phyloP scores from a whole-genome alignment of 2,113 vertebrate genomes.

The Salminus brasiliensis region DNA sequence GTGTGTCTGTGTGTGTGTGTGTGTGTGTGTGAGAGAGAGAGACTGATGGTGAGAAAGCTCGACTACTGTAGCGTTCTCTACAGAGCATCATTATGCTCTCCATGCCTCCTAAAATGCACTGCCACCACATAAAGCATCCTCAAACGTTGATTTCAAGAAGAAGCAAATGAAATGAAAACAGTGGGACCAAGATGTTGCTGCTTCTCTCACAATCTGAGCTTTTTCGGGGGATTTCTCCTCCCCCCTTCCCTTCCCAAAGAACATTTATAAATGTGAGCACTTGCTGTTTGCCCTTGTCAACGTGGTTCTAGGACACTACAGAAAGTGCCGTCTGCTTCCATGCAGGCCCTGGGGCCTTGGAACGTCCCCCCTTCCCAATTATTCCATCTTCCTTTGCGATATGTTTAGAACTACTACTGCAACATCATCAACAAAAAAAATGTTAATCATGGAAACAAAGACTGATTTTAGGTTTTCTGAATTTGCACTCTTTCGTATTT shows the following conservation, averaged over 20 bases:
- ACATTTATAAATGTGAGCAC: slow-evolving; percentile 39
- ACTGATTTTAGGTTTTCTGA: background rate
- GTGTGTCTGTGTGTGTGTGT: slow-evolving; percentile 30
- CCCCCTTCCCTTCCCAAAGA: background rate
- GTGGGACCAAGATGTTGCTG: slow-evolving; percentile 21
- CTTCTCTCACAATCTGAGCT: background rate
- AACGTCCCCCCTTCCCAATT: slow-evolving; percentile 23
- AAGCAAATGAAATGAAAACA: background rate
- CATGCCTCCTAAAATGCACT: slow-evolving; percentile 43
- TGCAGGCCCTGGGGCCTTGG: background rate
- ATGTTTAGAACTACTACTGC: slow-evolving; percentile 58
- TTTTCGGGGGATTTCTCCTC: background rate
- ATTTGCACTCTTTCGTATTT: slow-evolving; percentile 46
- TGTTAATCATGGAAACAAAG: background rate
- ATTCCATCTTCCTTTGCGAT: slow-evolving; percentile 11
- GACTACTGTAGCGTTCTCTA: background rate
- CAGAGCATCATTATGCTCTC: background rate
- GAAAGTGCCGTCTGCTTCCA: slow-evolving; percentile 34
- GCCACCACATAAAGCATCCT: slow-evolving; percentile 45
- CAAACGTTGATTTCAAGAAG: slow-evolving; percentile 4
- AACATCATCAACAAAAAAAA: too few relatives aligned
- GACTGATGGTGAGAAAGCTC: slow-evolving; percentile 5
- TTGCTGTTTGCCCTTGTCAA: slow-evolving; percentile 4
- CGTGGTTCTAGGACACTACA: slow-evolving; percentile 39
- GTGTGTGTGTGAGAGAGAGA: slow-evolving; percentile 15